These are phyloP conservation scores for Neoniphon sammara DNA, from an alignment of 2,797 vertebrate species.

Conservation along the genomic window DNA sequence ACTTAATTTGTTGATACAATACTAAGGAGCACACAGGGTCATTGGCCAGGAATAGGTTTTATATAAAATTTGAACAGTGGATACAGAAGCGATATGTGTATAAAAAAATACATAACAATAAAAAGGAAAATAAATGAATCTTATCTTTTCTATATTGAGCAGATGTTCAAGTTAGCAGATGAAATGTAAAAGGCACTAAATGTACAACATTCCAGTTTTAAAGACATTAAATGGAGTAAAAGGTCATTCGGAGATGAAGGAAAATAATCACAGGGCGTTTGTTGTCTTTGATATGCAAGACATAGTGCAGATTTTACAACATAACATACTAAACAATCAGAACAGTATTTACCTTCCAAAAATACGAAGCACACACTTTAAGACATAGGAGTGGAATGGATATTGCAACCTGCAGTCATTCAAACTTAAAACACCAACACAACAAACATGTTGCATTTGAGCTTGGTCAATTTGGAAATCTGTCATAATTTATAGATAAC, in stretches of 20 bases:
- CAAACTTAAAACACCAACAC: conserved; percentile 29
- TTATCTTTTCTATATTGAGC: conserved; percentile 76
- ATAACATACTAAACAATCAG: conserved; percentile 73
- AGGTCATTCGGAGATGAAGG: conserved; percentile 64
- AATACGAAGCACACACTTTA: conserved; percentile 54
- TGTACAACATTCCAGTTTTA: conserved; percentile 87
- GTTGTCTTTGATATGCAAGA: conserved; percentile 75
- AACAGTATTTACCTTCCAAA: conserved; percentile 72
- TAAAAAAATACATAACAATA: conserved; percentile 82
- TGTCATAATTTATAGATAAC: conserved; percentile 76
- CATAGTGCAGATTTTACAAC: conserved; percentile 81
- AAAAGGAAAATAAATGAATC: conserved; percentile 80
- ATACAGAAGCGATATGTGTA: conserved; percentile 82
- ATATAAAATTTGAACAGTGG: conserved; percentile 85
- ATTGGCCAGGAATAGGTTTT: conserved; percentile 80
- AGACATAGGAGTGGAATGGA: conserved; percentile 52
- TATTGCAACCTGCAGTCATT: conserved; percentile 23
- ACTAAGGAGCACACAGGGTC: conserved; percentile 25
- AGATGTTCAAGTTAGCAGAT: conserved; percentile 82
- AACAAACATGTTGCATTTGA: conserved; percentile 7
- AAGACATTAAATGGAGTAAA: conserved; percentile 71
- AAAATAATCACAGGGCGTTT: conserved; percentile 70
- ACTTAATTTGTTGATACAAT: neutral
- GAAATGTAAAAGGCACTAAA: conserved; percentile 88
- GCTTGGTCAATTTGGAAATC: conserved; percentile 36